Evolutionary conservation across 2,888 invertebrate species (phyloP).

Genomic region (Metopia argyrocephala): DNA sequence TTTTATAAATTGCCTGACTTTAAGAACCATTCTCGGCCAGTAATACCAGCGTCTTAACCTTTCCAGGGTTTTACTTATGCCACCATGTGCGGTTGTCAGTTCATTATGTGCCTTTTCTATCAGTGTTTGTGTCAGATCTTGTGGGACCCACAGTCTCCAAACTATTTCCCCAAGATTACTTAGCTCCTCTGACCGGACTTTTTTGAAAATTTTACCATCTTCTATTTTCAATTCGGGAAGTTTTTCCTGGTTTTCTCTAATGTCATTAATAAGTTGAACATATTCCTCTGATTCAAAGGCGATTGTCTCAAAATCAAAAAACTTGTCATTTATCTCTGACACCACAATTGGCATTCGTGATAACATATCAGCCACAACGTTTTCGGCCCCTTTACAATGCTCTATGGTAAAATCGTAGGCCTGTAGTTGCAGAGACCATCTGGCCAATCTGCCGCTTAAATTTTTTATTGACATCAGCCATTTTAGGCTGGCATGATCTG

Average conservation of each 20-base stretch:
- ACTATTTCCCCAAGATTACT: no score
- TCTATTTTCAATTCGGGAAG: no score
- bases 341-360: slow-evolving; percentile 27
- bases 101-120: slow-evolving; percentile 31
- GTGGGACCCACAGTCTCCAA: no score
- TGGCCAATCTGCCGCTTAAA: no score
- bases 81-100: slow-evolving; percentile 4
- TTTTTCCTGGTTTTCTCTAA: not conserved
- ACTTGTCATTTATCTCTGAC: not conserved
- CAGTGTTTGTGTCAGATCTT: not conserved
- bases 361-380: slow-evolving; percentile 62
- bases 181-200: no score
- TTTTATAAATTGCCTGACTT: slow-evolving; percentile 9
- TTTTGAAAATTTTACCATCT: no score
- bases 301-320: no score
- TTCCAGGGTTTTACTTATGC: slow-evolving; percentile 14
- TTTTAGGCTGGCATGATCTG: slow-evolving; percentile 18
- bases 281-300: slow-evolving; percentile 34
- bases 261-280: not conserved
- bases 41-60: slow-evolving; percentile 15
- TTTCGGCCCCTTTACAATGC: slow-evolving; percentile 36
- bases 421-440: no score
- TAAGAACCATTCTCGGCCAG: slow-evolving; percentile 33
- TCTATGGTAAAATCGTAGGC: slow-evolving; percentile 4
- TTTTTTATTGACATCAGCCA: slow-evolving; percentile 29